Evolutionary conservation across 2,113 vertebrate species (phyloP).

Genomic region (Prietella phreatophila): DNA sequence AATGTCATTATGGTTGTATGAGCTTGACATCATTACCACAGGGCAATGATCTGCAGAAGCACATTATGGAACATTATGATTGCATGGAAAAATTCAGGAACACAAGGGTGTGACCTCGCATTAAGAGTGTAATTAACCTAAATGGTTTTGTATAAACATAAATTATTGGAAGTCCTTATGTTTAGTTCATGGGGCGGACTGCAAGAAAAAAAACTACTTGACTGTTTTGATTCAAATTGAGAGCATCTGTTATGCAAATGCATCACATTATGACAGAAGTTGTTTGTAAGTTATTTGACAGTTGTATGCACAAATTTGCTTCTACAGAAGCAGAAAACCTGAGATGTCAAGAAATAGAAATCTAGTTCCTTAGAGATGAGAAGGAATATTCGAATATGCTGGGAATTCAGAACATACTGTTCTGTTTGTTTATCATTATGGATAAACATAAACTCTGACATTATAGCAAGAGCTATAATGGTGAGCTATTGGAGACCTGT

Average conservation of each 20-base stretch:
- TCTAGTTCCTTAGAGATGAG: not conserved
- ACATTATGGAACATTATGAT: conserved; percentile 14
- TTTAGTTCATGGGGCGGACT: not conserved
- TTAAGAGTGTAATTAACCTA: conserved; percentile 23
- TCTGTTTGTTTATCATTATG: conserved; percentile 9
- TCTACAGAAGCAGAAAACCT: not conserved
- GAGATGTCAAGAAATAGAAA: not conserved
- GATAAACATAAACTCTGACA: not conserved
- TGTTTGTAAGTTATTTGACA: conserved; percentile 12
- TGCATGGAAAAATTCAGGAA: not conserved
- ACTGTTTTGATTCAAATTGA: not conserved
- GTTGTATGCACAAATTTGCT: not conserved
- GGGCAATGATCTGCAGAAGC: conserved; percentile 28
- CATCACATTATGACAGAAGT: not conserved
- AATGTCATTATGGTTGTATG: conserved; percentile 22
- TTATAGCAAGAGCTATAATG: not conserved
- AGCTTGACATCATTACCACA: conserved; percentile 35
- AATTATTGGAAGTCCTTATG: not conserved
- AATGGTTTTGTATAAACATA: not conserved
- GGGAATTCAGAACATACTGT: not conserved
- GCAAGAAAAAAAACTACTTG: not conserved
- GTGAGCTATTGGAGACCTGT: not conserved
- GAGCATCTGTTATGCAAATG: conserved; percentile 14
- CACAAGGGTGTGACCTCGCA: conserved; percentile 12
- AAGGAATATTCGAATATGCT: not conserved